These are phyloP conservation scores for Homarus gammarus DNA, from an alignment of 2,888 invertebrate genomes.

Conservation along the genomic window DNA sequence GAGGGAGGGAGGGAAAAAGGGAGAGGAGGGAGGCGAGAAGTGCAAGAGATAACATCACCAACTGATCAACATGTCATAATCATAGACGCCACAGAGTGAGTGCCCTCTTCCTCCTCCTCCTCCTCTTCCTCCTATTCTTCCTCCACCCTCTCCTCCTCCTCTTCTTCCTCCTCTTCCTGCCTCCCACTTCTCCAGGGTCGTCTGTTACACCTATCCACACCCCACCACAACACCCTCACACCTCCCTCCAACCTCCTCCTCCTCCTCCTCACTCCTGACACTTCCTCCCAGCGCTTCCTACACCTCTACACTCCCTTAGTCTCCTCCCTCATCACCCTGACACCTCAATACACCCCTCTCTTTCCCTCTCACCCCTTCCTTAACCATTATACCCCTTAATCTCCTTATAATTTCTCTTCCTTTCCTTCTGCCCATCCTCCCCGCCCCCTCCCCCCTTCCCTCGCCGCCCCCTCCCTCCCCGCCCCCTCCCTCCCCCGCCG, in stretches of 20 bases:
- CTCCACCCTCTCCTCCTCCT: not conserved
- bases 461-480: not conserved
- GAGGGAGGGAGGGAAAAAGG: not conserved
- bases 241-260: not conserved
- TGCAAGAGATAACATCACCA: conserved; percentile 20
- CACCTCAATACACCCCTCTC: not conserved
- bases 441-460: not conserved
- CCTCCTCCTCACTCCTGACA: not conserved
- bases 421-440: too few species aligned
- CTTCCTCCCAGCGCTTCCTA: not conserved
- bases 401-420: not conserved
- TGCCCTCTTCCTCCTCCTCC: conserved; percentile 6
- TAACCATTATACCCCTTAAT: not conserved
- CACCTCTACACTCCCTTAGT: not conserved
- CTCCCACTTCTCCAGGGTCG: not conserved
- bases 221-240: not conserved
- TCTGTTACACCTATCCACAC: not conserved
- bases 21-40: conserved; percentile 14
- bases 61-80: conserved; percentile 8
- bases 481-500: not conserved
- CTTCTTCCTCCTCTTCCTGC: not conserved
- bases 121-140: not conserved
- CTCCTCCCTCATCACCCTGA: not conserved
- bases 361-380: conserved; percentile 1
- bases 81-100: conserved; percentile 3